Evolutionary conservation across 2,888 invertebrate species (phyloP), one percentile per base, ranked within the genome.

Genomic region (Nasonia oneida): DNA sequence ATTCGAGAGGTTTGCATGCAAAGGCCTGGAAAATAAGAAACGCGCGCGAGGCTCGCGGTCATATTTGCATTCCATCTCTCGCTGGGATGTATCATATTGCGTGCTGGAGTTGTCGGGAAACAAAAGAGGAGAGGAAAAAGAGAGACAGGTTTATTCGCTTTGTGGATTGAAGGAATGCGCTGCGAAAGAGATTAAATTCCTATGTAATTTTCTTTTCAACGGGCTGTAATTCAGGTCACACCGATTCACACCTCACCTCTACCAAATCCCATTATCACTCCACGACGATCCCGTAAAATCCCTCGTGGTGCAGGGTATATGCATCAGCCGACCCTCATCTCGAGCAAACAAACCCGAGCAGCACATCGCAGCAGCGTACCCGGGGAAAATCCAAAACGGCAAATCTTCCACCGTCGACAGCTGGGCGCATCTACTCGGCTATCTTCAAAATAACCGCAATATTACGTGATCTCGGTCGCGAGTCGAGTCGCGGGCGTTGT

Each of bases 391-490:
- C 67, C 29, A 33, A 67, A 33, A 33, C 57, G 57, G 23, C 73
- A 8, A 37, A 42, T 39, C 39, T 39, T 42, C 42, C 39, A 3
- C 73, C 73, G 39, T n/a, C 73, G 73, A 73, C n/a, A n/a, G 39
- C 73, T 42, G 23, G 14, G 67, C 33, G 39, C 33, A 18, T 37
- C 70, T 37, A 33, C 15, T 37, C 70, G 70, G 33, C 50, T 76
- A 53, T 83, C 82, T 83, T 57, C 47, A 53, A 50, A 84, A 79
- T 73, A 79, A 78, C 79, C 83, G 78, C 79, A 84, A 84, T 74
- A 64, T 61, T 84, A 84, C 83, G 83, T 84, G 83, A 78, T 84
- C 74, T 64, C 57, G 64, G 67, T 50, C 81, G 18, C 74, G 15
- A 57, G 15, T 37, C 6, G 33, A n/a, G 6, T n/a, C 61, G 18